Conservation (phyloP, 2,888 invertebrate genomes). For the Druceiella hillmani region DNA sequence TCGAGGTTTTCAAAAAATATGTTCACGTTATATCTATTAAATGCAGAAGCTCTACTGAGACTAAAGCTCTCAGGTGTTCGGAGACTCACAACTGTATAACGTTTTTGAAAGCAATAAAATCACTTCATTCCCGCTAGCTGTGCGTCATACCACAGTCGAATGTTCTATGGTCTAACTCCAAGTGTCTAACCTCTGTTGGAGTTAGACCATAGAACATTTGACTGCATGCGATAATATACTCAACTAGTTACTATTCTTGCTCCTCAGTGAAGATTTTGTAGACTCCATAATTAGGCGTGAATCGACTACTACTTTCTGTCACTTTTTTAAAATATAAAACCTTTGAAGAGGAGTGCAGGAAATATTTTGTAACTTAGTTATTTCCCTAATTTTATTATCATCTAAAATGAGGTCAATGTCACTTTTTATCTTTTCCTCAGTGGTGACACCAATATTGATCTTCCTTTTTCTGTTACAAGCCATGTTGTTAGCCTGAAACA, state of each 20-base stretch:
- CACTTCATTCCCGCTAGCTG: slow-evolving; percentile 21
- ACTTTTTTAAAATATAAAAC: slow-evolving; percentile 12
- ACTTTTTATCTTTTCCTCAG: slow-evolving; percentile 14
- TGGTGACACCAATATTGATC: slow-evolving; percentile 15
- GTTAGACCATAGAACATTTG: slow-evolving; percentile 9
- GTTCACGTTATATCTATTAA: slow-evolving; percentile 19
- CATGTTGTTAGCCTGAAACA: too few relatives aligned
- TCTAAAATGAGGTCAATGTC: slow-evolving; percentile 10
- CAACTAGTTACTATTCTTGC: slow-evolving; percentile 2
- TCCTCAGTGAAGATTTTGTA: slow-evolving; percentile 4
- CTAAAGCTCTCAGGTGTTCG: slow-evolving; percentile 20
- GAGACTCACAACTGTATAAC: slow-evolving; percentile 14
- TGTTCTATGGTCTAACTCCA: slow-evolving; percentile 17
- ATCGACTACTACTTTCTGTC: background rate
- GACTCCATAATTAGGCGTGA: slow-evolving; percentile 9
- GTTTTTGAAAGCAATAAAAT: slow-evolving; percentile 19
- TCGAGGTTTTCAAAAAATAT: slow-evolving; percentile 11
- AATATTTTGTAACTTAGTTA: slow-evolving; percentile 7
- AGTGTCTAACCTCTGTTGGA: slow-evolving; percentile 15
- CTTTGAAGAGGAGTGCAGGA: slow-evolving; percentile 12
- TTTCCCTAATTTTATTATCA: slow-evolving; percentile 9
- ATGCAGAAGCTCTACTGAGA: slow-evolving; percentile 22
- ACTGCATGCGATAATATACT: slow-evolving; percentile 12
- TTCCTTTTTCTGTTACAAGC: slow-evolving; percentile 17
- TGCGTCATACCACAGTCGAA: slow-evolving; percentile 21